Percentiles rank a stretch among this genome's conserved stretches.
Evolutionary conservation across 2,113 vertebrate genomes (phyloP).

Genomic region (Bufo gargarizans): DNA sequence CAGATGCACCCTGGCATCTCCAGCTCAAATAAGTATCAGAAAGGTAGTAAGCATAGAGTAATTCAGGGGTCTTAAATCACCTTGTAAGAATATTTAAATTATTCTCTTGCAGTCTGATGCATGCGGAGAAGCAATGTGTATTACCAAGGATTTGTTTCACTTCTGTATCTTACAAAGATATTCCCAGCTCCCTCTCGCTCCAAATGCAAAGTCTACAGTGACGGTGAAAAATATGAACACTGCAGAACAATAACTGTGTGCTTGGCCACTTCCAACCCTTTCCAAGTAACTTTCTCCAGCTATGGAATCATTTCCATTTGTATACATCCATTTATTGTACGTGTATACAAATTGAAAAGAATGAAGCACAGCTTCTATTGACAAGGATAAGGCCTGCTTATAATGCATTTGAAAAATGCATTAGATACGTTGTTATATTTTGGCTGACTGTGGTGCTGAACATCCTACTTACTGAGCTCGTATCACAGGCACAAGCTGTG

Average conservation of each 20-base stretch:
- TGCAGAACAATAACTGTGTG: not conserved
- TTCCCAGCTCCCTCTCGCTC: not conserved
- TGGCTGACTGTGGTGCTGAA: not conserved
- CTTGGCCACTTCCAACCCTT: not conserved
- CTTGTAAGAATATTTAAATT: no score
- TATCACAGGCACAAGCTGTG: constrained; percentile 53
- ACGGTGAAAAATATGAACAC: not conserved
- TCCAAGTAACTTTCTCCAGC: not conserved
- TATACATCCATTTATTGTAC: constrained; percentile 1
- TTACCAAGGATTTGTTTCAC: not conserved
- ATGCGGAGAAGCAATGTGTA: not conserved
- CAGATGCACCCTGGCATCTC: no score
- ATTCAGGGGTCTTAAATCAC: no score
- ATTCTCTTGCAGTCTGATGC: no score
- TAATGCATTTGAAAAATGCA: constrained; percentile 4
- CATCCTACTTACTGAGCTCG: constrained; percentile 59
- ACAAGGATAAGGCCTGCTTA: not conserved
- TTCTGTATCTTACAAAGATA: not conserved
- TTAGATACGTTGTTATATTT: not conserved
- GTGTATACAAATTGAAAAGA: not conserved
- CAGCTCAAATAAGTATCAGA: no score
- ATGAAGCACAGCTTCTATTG: constrained; percentile 8
- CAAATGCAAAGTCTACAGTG: not conserved
- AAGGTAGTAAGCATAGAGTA: no score
- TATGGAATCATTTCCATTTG: constrained; percentile 2